Evolutionary conservation across 1,140 invertebrate species (phyloP).

Genomic region (Tetranychus urticae): DNA sequence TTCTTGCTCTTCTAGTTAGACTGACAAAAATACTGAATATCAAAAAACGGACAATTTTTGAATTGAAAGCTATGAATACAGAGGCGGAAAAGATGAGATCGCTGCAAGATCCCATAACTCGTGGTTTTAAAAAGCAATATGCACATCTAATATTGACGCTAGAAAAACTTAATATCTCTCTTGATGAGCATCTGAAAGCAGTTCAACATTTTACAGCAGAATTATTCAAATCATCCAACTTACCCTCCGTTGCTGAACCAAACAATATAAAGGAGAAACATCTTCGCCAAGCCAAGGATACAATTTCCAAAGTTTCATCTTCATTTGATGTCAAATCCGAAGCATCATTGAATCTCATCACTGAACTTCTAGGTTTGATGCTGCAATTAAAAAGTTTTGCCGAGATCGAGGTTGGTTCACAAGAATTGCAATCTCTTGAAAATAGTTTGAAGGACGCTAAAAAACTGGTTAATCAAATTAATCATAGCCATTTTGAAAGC

Average conservation of each 20-base stretch:
- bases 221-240: conserved; percentile 50
- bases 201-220: conserved; percentile 61
- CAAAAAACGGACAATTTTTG: conserved; percentile 55
- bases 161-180: conserved; percentile 66
- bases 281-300: conserved; percentile 48
- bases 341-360: conserved; percentile 43
- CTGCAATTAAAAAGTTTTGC: conserved; percentile 71
- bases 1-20: conserved; percentile 61
- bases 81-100: conserved; percentile 48
- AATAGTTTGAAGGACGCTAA: conserved; percentile 73
- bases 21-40: conserved; percentile 58
- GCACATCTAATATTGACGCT: conserved; percentile 67
- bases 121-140: conserved; percentile 72
- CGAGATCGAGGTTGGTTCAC: conserved; percentile 64
- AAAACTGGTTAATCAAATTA: conserved; percentile 43
- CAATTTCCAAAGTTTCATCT: conserved; percentile 36
- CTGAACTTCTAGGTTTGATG: conserved; percentile 67
- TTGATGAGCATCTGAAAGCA: conserved; percentile 57
- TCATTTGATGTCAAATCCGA: conserved; percentile 25
- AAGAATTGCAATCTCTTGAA: conserved; percentile 74
- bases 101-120: conserved; percentile 36
- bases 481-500: conserved; percentile 61
- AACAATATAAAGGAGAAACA: conserved; percentile 63
- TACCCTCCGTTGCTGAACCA: conserved; percentile 44
- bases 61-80: conserved; percentile 62